Evolutionary conservation across 1,140 invertebrate genomes (phyloP).

Genomic region (honey bee (Apis mellifera)): Amel_HAv3.1 CM009933.2:3927001-3927500

Average conservation of each 20-base stretch:
- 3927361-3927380: slow-evolving; percentile 76
- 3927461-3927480: not conserved
- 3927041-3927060: too few relatives aligned
- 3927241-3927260: slow-evolving; percentile 77
- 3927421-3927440: not conserved
- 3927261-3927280: slow-evolving; percentile 18
- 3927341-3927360: slow-evolving; percentile 81
- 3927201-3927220: slow-evolving; percentile 73
- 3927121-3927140: slow-evolving; percentile 16
- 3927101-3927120: not conserved
- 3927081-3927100: too few relatives aligned
- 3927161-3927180: slow-evolving; percentile 81
- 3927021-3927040: slow-evolving; percentile 22
- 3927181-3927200: slow-evolving; percentile 82
- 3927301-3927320: slow-evolving; percentile 30
- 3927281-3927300: not conserved
- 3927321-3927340: slow-evolving; percentile 78
- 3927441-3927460: not conserved
- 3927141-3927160: slow-evolving; percentile 63
- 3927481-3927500: not conserved
- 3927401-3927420: not conserved
- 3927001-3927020: slow-evolving; percentile 51
- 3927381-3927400: slow-evolving; percentile 76
- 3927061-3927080: slow-evolving; percentile 1
- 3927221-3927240: slow-evolving; percentile 73